Evolutionary conservation across 2,888 invertebrate genomes (phyloP), one percentile per base, ranked within the genome.

Genomic region (Gerris lacustris): DNA sequence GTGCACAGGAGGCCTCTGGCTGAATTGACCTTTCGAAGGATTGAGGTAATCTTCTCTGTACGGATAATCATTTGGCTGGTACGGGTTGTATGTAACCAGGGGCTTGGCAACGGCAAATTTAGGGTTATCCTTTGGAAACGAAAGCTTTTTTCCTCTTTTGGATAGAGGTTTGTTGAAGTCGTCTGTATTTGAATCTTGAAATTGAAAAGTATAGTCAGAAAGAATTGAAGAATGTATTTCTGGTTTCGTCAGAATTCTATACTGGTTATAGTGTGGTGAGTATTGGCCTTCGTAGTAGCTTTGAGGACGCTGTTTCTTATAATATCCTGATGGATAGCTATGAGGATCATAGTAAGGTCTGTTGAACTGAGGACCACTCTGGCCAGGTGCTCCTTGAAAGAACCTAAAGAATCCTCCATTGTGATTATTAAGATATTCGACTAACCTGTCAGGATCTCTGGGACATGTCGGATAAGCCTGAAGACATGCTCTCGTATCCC

Each of bases 361-460:
- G 55, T 55, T 15, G 4, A 55, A 55, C 15, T 15, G 11, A 11
- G 55, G 55, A 11, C 55, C 55, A 55, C 15, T 55, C 5, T 55
- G 55, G 2, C 55, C 55, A 9, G 55, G 55, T 55, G 55, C 55
- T 55, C 55, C 55, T 55, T 55, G 55, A 78, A 92, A 92, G 78
- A 89, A 90, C 73, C 89, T 84, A 78, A 92, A 92, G 80, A 92
- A 91, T 1, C 92, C 92, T 63, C 92, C 92, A 71, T 91, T 91
- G 78, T 92, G 87, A 80, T 91, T 92, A 81, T 92, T 92, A 69
- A 92, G 82, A 79, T 92, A 92, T 79, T 88, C 83, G 62, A 92
- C 84, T 9, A 92, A 83, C 75, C 86, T 85, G 75, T 88, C 87
- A 45, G 89, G 84, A 78, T 89, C 87, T 67, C 84, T 84, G 0